Percentiles rank a stretch among this genome's conserved stretches.
phyloP scores from a whole-genome alignment of 2,113 vertebrate species.

The cattle (Bos taurus) region DNA sequence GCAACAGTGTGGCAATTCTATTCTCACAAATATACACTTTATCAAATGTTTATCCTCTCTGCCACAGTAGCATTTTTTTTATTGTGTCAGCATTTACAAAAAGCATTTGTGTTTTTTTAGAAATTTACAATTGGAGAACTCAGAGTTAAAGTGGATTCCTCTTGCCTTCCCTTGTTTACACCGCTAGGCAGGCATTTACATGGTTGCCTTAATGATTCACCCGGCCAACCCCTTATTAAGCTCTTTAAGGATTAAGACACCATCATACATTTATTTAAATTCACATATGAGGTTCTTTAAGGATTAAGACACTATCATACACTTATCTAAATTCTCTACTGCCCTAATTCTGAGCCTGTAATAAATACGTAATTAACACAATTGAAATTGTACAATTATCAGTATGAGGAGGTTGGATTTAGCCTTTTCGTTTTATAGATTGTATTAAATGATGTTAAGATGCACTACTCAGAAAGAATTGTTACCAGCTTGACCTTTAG shows the following conservation, averaged over 20 bases:
- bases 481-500: slow-evolving; percentile 17
- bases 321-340: background rate
- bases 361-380: background rate
- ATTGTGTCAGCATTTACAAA: background rate
- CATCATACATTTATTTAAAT: background rate
- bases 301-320: background rate
- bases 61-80: background rate
- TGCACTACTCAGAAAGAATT: background rate
- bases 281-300: background rate
- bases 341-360: background rate
- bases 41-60: background rate
- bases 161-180: background rate
- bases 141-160: background rate
- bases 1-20: background rate
- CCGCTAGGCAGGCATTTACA: background rate
- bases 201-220: slow-evolving; percentile 15
- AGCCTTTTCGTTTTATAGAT: background rate
- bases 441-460: slow-evolving; percentile 31
- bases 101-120: background rate
- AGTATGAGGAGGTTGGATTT: background rate
- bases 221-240: background rate
- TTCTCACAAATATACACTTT: background rate
- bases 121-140: background rate
- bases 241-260: slow-evolving; percentile 18
- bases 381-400: background rate